Percentiles rank a stretch among this genome's conserved stretches.
Evolutionary conservation across 1,140 invertebrate species (phyloP).

Genomic region (Xylocopa sonorina): DNA sequence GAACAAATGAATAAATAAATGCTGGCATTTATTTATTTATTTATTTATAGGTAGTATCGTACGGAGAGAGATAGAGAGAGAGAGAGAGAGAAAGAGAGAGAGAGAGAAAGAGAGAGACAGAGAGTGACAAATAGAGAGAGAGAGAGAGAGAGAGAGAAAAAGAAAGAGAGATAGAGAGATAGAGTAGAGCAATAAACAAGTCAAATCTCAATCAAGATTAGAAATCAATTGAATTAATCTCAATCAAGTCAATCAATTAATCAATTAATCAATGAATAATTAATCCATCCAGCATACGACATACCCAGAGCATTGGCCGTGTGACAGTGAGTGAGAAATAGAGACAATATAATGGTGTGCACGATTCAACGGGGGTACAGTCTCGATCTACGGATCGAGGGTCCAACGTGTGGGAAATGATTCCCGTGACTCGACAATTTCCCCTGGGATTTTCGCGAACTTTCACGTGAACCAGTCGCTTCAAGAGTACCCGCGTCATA

Average conservation of each 20-base stretch:
- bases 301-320: conserved; percentile 81
- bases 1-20: conserved; percentile 31
- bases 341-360: conserved; percentile 77
- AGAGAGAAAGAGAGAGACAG: conserved; percentile 22
- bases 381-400: neutral
- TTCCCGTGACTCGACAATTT: too few relatives aligned
- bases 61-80: conserved; percentile 54
- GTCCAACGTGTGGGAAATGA: too few relatives aligned
- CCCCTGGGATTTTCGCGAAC: too few relatives aligned
- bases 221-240: conserved; percentile 68
- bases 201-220: conserved; percentile 67
- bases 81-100: conserved; percentile 23
- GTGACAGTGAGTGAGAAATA: conserved; percentile 79
- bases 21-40: conserved; percentile 17
- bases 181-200: conserved; percentile 55
- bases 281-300: conserved; percentile 82
- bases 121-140: conserved; percentile 1
- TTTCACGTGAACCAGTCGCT: too few relatives aligned
- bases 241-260: conserved; percentile 63
- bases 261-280: conserved; percentile 67
- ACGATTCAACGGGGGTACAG: conserved; percentile 59
- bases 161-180: conserved; percentile 3
- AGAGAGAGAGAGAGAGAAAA: conserved; percentile 34
- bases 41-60: conserved; percentile 55
- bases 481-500: too few relatives aligned